Evolutionary conservation across 2,113 vertebrate species (phyloP), one percentile per base, ranked within the genome.

Genomic region (Oceanites oceanicus): DNA sequence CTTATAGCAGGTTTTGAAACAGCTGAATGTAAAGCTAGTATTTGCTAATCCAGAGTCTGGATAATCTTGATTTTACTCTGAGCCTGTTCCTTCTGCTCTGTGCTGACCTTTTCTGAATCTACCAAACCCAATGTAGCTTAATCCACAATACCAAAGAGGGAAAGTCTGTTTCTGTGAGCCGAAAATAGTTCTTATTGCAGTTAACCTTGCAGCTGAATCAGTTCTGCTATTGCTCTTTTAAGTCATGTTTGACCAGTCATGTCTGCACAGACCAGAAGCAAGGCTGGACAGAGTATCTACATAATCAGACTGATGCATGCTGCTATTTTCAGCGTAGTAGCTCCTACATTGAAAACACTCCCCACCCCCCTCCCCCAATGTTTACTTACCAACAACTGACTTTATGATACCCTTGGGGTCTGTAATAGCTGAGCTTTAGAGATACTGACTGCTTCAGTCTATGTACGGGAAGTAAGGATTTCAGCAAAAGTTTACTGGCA

Each of bases 161-260:
- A 93, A 94, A 76, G 27, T 66, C 67, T 93, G 38, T 83, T 92
- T 92, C 93, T 90, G 50, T 44, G 47, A 80, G 75, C 78, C 14
- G 4, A 67, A 86, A 92, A 88, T 71, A 93, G 75, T 73, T 88
- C 65, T 80, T 63, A 44, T 3, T 75, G 93, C 84, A 87, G 75
- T 65, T 55, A 90, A 49, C 75, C 32, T 82, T 90, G 78, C 42
- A 77, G 83, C 72, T 74, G 86, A 67, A 49, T 82, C 79, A 42
- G 68, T 86, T 86, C 88, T 90, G 67, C 82, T 90, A 1, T 70
- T 80, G 67, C 88, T 90, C 40, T 50, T 50, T 88, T 25, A 58
- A 79, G 71, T 49, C 26, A 3, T 20, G 55, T 88, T 90, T 79
- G 85, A 93, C 78, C 90, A 79, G 70, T 66, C 38, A 3, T 0